Evolutionary conservation across 2,888 invertebrate genomes (phyloP), one percentile per base, ranked within the genome.

Genomic region (Xylota segnis): DNA sequence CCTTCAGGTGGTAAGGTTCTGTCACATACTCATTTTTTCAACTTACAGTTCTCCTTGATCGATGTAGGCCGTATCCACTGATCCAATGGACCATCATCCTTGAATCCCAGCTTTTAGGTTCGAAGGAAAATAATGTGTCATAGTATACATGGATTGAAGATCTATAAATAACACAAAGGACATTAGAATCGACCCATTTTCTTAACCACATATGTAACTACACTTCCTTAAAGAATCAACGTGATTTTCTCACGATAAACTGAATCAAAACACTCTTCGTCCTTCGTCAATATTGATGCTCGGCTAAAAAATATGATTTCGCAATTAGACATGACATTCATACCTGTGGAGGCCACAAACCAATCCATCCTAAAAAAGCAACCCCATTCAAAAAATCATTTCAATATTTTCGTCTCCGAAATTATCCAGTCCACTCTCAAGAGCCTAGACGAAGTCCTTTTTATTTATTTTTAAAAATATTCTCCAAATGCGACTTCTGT

Each of bases 401-500:
- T 2, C 45, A 37, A n/a, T 0, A 34, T 7, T 16, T 2, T 7
- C 7, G 54, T 54, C 16, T 43, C 32, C 10, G 59, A 66, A 66
- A 50, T 37, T 52, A 43, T 59, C 34, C 47, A 47, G 47, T 34
- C 7, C 37, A 52, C 23, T 34, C 7, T 59, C 58, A 34, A 71
- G 58, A 18, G n/a, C n/a, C 47, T 12, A 2, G 14, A 10, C 5
- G 68, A 70, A 40, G 9, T 29, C 29, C 5, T 58, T 32, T 71
- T 59, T 58, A 71, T 71, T 71, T 58, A 43, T 70, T 54, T 43
- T 10, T 12, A 29, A 14, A 32, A 52, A 52, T 18, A 32, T 6
- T 14, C 27, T 40, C 27, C 75, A 66, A 75, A 37, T 63, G 45
- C 14, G 27, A 37, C 63, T 65, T 14, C 47, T 72, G 34, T 63